These are phyloP conservation scores for Anthrax anthrax DNA, from an alignment of 2,888 invertebrate species.

Conservation along the genomic window DNA sequence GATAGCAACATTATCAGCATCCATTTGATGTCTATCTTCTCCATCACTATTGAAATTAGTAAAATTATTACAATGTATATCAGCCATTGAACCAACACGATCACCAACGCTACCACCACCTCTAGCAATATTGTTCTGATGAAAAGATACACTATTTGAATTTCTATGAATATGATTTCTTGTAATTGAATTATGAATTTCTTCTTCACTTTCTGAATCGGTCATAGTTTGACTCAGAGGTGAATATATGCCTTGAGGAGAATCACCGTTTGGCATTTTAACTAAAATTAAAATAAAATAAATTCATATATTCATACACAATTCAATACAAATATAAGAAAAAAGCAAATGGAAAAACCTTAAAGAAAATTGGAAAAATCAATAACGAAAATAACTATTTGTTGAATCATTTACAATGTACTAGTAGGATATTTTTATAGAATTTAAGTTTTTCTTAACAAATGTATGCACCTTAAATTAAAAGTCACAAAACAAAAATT, in stretches of 20 bases:
- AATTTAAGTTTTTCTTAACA: too few species aligned
- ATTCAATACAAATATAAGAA: too few species aligned
- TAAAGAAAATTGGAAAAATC: too few species aligned
- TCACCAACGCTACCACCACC: background rate
- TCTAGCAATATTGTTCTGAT: slow-evolving; percentile 15
- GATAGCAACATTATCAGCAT: slow-evolving; percentile 32
- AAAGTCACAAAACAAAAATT: slow-evolving; percentile 16
- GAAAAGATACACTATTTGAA: slow-evolving; percentile 12
- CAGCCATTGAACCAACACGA: slow-evolving; percentile 2
- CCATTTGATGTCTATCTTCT: slow-evolving; percentile 24
- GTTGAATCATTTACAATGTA: too few species aligned
- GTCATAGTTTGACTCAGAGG: slow-evolving; percentile 63
- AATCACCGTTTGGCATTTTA: slow-evolving; percentile 33
- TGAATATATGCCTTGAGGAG: slow-evolving; percentile 47
- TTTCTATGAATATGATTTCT: slow-evolving; percentile 16
- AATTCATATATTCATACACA: background rate
- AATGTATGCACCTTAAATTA: slow-evolving; percentile 22
- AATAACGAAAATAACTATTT: too few species aligned
- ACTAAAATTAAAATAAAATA: slow-evolving; percentile 13
- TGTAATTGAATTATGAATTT: slow-evolving; percentile 32
- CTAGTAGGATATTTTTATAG: too few species aligned
- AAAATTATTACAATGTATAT: slow-evolving; percentile 16
- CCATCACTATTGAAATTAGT: slow-evolving; percentile 29
- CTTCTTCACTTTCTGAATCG: slow-evolving; percentile 66
- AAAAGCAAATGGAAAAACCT: too few species aligned